These are phyloP conservation scores for Balaenoptera acutorostrata DNA, from an alignment of 2,113 vertebrate species.

Conservation along the genomic window DNA sequence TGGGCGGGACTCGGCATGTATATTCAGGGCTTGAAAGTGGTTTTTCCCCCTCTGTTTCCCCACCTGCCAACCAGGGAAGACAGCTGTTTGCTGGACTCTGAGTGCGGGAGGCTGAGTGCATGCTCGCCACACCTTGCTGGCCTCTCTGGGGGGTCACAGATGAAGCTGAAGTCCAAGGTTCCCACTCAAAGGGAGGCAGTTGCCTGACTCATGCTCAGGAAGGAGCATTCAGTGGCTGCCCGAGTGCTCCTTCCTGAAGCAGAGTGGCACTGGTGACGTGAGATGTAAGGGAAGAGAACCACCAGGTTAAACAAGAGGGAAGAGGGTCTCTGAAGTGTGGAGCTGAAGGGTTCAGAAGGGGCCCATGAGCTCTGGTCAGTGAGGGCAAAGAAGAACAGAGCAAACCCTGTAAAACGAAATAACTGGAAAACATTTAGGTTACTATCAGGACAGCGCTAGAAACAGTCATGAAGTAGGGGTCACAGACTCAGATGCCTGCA, in stretches of 20 bases:
- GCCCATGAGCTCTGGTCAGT: not conserved
- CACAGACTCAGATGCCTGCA: not conserved
- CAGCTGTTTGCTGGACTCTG: not conserved
- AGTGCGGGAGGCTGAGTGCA: not conserved
- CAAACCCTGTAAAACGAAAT: not conserved
- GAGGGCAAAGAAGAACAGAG: not conserved
- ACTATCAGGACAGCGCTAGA: not conserved
- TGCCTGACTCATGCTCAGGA: not conserved
- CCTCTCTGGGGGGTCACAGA: not conserved
- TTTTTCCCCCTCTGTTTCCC: not conserved
- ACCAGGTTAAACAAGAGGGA: not conserved
- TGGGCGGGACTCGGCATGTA: not conserved
- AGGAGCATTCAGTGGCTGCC: too few relatives aligned
- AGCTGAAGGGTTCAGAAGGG: not conserved
- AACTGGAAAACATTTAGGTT: not conserved
- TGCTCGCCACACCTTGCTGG: rapidly evolving
- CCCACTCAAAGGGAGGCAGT: not conserved
- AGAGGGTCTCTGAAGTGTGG: not conserved
- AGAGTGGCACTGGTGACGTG: not conserved
- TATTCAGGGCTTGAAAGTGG: not conserved
- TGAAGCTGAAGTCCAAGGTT: not conserved
- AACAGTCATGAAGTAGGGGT: not conserved
- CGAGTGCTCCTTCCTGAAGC: not conserved
- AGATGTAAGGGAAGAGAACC: not conserved
- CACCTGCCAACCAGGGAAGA: not conserved